Conservation (phyloP, 2,888 invertebrate species). For the Cantharis rufa region DNA sequence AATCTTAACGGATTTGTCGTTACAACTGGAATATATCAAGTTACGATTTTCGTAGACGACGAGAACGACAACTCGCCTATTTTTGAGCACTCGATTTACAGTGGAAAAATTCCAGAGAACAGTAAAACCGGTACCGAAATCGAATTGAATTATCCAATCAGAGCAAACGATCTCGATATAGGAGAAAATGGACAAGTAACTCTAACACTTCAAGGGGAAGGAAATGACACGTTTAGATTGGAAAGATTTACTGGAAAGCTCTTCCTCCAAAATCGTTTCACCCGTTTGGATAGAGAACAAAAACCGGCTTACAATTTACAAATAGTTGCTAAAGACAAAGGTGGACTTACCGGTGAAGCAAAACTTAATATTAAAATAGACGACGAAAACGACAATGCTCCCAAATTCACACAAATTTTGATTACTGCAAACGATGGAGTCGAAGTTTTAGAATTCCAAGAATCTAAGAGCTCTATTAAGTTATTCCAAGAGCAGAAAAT, state of each 20-base stretch:
- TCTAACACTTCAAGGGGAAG: slow-evolving; percentile 74
- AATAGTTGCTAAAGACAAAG: slow-evolving; percentile 76
- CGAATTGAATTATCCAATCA: slow-evolving; percentile 68
- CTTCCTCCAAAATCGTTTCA: slow-evolving; percentile 58
- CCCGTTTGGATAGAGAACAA: slow-evolving; percentile 72
- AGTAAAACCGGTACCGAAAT: slow-evolving; percentile 71
- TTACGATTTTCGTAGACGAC: slow-evolving; percentile 79
- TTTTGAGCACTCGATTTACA: slow-evolving; percentile 73
- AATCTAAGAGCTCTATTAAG: slow-evolving; percentile 57
- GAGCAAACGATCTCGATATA: slow-evolving; percentile 73
- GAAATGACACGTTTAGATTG: slow-evolving; percentile 72
- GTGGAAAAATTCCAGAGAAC: slow-evolving; percentile 80
- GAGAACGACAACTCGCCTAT: slow-evolving; percentile 86
- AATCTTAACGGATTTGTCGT: slow-evolving; percentile 68
- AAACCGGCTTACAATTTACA: slow-evolving; percentile 69
- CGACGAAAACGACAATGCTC: slow-evolving; percentile 83
- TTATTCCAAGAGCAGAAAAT: slow-evolving; percentile 55
- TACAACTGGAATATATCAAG: slow-evolving; percentile 78
- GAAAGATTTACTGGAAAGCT: slow-evolving; percentile 68
- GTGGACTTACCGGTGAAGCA: slow-evolving; percentile 75
- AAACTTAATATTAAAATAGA: slow-evolving; percentile 70
- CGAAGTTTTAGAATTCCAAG: slow-evolving; percentile 67
- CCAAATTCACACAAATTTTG: slow-evolving; percentile 71
- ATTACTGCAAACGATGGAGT: slow-evolving; percentile 71
- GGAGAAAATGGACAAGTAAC: slow-evolving; percentile 71